A percentile compares a stretch with the other conserved stretches of the same genome.
Evolutionary conservation across 2,888 invertebrate species (phyloP).

Genomic region (Isoperla grammatica): DNA sequence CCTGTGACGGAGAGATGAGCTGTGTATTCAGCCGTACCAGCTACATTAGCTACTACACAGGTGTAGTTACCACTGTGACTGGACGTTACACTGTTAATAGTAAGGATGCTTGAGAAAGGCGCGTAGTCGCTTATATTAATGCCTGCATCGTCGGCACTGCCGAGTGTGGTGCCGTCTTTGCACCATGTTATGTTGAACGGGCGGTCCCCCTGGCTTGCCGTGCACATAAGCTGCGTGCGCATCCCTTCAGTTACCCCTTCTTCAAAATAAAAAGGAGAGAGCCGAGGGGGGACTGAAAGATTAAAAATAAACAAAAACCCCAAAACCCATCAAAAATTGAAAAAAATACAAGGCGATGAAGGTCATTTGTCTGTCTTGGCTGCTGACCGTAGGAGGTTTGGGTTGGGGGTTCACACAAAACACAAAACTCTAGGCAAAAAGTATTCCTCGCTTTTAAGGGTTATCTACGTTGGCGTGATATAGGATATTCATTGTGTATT

Average conservation of each 20-base stretch:
- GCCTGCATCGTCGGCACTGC: constrained; percentile 34
- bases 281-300: constrained; percentile 37
- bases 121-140: constrained; percentile 51
- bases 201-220: constrained; percentile 48
- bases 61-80: constrained; percentile 47
- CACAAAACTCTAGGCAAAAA: too few relatives aligned
- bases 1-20: constrained; percentile 52
- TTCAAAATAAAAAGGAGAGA: constrained; percentile 37
- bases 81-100: constrained; percentile 45
- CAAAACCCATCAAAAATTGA: constrained; percentile 21
- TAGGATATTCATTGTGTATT: too few relatives aligned
- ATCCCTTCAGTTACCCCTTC: constrained; percentile 35
- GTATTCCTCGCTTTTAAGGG: too few relatives aligned
- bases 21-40: constrained; percentile 45
- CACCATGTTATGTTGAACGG: constrained; percentile 43
- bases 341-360: background rate
- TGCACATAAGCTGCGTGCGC: constrained; percentile 47
- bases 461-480: too few relatives aligned
- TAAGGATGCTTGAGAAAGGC: constrained; percentile 48
- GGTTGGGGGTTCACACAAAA: too few relatives aligned
- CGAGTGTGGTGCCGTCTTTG: constrained; percentile 39
- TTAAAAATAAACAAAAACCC: constrained; percentile 25
- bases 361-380: too few relatives aligned
- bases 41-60: constrained; percentile 36
- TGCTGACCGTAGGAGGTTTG: too few relatives aligned